phyloP scores from a whole-genome alignment of 1,140 invertebrate genomes.

The Eriocheir sinensis region DNA sequence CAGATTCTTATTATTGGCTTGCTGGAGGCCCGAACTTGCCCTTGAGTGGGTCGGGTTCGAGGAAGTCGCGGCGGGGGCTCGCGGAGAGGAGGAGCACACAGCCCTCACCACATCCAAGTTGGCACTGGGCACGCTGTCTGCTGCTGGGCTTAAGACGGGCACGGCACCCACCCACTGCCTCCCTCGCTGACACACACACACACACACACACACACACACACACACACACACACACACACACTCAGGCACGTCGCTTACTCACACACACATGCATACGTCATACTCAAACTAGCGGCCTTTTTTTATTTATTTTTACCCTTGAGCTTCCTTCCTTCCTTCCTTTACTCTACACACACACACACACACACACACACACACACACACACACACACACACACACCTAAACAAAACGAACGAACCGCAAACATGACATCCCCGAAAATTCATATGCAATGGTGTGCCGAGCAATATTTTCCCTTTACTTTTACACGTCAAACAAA shows the following conservation, averaged over 20 bases:
- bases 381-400: slow-evolving; percentile 37
- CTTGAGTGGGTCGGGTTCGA: background rate
- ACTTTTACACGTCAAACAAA: background rate
- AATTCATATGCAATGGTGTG: background rate
- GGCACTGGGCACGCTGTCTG: slow-evolving; percentile 48
- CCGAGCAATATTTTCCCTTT: background rate
- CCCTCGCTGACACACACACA: too few species aligned
- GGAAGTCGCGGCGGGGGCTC: background rate
- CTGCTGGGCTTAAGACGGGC: background rate
- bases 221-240: slow-evolving; percentile 20
- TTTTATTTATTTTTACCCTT: too few species aligned
- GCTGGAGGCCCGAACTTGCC: background rate
- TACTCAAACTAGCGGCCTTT: too few species aligned
- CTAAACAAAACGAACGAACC: slow-evolving; percentile 31
- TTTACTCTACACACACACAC: background rate
- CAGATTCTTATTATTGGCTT: background rate
- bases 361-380: background rate
- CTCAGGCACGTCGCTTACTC: background rate
- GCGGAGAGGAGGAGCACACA: background rate
- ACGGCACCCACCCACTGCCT: background rate
- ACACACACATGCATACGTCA: slow-evolving; percentile 42
- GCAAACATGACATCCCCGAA: background rate
- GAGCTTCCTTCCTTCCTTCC: too few species aligned
- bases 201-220: background rate
- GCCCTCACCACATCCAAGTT: slow-evolving; percentile 46